Base-by-base conservation (phyloP, 2,888 invertebrate species). In the Rotaria magnacalcarata region DNA sequence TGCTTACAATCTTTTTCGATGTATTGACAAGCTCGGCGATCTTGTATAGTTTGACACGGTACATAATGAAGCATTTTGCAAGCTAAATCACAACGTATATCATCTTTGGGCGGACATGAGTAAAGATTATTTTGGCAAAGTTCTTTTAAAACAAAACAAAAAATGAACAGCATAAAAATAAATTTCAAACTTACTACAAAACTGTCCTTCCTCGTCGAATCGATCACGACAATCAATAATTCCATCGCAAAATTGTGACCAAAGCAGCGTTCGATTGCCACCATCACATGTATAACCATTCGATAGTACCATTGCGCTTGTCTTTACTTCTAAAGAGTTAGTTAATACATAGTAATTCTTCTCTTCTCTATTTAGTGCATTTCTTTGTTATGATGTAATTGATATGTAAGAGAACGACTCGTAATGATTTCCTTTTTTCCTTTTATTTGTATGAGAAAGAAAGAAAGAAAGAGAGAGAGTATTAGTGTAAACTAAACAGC, bases 21-120 rank as follows among this genome's bases (percentile, higher is more conserved):
- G 6, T 47, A 7, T 14, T 10, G 6, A 80, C 80, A 80, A 3
- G 80, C 80, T 47, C 80, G 80, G 34, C 80, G 80, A 80, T 80
- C 80, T 80, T 80, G 80, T 80, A 80, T 80, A 10, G 80, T 80
- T 80, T 80, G 80, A 47, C 80, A 80, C 1, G 80, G 80, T 24
- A 80, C 47, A 47, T 80, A 80, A 47, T 47, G 47, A 47, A 80
- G 24, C 43, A 80, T 47, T 47, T 43, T 43, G 14, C 80, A 80
- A n/a, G 80, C 80, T 80, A 80, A 80, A 47, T 80, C 80, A 80
- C 80, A 80, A 14, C 80, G 80, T 10, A 80, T 80, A n/a, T 80
- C 80, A 80, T 80, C 80, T 80, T 80, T n/a, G 0, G 80, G 47
- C n/a, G 80, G 34, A n/a, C 80, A 80, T 80, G 47, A 80, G n/a